Evolutionary conservation across 64 coral and sea anemone genomes (phyloP).

Genomic region (Pachyseris speciosa): DNA sequence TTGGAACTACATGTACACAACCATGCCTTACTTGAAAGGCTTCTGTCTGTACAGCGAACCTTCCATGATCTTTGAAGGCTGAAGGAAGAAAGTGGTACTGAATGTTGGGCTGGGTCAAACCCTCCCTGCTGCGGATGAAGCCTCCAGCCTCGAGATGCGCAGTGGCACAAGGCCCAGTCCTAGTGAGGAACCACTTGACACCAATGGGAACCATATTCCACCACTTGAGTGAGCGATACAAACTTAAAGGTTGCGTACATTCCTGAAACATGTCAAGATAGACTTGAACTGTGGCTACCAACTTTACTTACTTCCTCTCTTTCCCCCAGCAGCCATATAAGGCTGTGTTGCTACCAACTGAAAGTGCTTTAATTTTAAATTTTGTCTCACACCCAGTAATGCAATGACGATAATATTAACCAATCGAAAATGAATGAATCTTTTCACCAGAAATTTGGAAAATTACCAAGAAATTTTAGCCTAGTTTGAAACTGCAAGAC

Average conservation of each 20-base stretch:
- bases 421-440: no score
- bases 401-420: no score
- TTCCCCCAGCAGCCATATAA: no score
- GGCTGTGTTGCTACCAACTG: no score
- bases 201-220: constrained; percentile 97
- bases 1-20: not conserved
- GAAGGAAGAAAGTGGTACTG: constrained; percentile 88
- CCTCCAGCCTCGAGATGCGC: constrained; percentile 87
- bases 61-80: constrained; percentile 87
- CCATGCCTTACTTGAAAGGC: constrained; percentile 79
- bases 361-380: no score
- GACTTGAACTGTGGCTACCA: not conserved
- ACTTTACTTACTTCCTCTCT: no score
- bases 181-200: constrained; percentile 74
- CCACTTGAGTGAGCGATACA: constrained; percentile 90
- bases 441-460: no score
- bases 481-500: no score
- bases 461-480: no score
- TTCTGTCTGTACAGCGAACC: constrained; percentile 68
- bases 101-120: constrained; percentile 64
- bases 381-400: no score
- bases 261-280: constrained; percentile 52
- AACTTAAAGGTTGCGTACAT: constrained; percentile 86
- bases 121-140: constrained; percentile 67
- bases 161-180: constrained; percentile 63